phyloP scores from a whole-genome alignment of 2,888 invertebrate species.

The Cosmia pyralina region DNA sequence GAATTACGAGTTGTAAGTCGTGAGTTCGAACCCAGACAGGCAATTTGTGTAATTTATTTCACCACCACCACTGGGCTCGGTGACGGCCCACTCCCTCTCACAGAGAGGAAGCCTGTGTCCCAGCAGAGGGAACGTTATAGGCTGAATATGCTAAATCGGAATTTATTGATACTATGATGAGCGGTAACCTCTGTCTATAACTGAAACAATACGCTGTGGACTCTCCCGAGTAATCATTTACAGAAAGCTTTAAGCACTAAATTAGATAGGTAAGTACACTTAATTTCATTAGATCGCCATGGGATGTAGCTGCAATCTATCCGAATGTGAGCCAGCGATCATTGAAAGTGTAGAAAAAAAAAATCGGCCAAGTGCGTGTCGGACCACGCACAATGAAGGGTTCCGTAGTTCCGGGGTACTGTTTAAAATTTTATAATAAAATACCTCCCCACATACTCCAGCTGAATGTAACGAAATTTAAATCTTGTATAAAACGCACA shows the following conservation, averaged over 20 bases:
- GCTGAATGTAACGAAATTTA: too few species aligned
- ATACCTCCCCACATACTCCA: too few species aligned
- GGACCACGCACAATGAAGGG: too few species aligned
- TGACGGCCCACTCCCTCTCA: background rate
- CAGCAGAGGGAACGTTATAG: too few species aligned
- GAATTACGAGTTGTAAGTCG: background rate
- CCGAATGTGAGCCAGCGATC: background rate
- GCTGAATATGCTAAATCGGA: background rate
- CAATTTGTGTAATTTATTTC: too few species aligned
- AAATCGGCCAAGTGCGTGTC: too few species aligned
- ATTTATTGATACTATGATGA: background rate
- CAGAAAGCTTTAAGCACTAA: background rate
- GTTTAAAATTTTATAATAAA: too few species aligned
- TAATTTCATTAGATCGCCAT: background rate
- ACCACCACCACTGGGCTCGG: too few species aligned
- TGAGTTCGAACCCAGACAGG: background rate
- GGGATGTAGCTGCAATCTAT: background rate
- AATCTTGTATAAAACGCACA: too few species aligned
- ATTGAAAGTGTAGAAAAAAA: conserved; percentile 19
- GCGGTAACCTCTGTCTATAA: background rate
- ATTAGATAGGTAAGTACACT: background rate
- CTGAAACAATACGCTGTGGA: background rate
- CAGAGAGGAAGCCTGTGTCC: background rate
- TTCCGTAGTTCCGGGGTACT: too few species aligned
- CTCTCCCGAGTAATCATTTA: background rate